phyloP scores from a whole-genome alignment of 2,113 vertebrate genomes.

The Rana temporaria region DNA sequence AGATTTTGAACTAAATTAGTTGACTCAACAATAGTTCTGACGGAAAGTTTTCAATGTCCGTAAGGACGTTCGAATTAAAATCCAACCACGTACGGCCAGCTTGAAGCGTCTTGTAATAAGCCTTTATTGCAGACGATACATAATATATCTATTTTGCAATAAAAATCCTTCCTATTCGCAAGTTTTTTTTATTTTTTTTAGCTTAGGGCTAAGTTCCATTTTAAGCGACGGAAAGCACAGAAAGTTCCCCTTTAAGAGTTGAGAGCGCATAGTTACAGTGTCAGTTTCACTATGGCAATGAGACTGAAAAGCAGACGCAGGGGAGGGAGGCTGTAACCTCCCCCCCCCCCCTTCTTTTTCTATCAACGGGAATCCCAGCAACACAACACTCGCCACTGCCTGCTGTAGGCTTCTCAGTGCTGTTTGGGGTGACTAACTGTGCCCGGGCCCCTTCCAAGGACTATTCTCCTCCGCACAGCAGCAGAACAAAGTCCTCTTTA shows the following conservation, averaged over 20 bases:
- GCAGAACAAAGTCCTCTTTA: constrained; percentile 44
- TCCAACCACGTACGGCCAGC: too few relatives aligned
- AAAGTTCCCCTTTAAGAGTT: constrained; percentile 33
- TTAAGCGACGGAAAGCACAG: too few relatives aligned
- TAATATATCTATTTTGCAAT: too few relatives aligned
- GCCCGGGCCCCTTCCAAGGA: neutral
- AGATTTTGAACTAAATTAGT: too few relatives aligned
- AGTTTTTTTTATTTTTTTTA: too few relatives aligned
- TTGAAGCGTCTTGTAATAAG: too few relatives aligned
- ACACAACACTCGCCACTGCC: neutral
- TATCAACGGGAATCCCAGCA: neutral
- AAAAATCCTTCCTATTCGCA: too few relatives aligned
- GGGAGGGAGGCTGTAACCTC: neutral
- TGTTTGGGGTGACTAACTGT: neutral
- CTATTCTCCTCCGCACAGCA: constrained; percentile 1
- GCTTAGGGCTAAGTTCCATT: too few relatives aligned
- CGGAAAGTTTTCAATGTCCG: too few relatives aligned
- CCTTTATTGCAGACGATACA: too few relatives aligned
- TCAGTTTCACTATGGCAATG: constrained; percentile 67
- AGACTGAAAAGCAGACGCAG: constrained; percentile 41
- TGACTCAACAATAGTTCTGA: too few relatives aligned
- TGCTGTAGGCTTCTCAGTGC: neutral
- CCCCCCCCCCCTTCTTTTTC: neutral
- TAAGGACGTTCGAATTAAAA: too few relatives aligned
- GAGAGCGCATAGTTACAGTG: constrained; percentile 36